Percentiles rank a stretch among this genome's conserved stretches.
These are phyloP conservation scores for Dermolepida albohirtum DNA, from an alignment of 2,888 invertebrate species.

Conservation along the genomic window DNA sequence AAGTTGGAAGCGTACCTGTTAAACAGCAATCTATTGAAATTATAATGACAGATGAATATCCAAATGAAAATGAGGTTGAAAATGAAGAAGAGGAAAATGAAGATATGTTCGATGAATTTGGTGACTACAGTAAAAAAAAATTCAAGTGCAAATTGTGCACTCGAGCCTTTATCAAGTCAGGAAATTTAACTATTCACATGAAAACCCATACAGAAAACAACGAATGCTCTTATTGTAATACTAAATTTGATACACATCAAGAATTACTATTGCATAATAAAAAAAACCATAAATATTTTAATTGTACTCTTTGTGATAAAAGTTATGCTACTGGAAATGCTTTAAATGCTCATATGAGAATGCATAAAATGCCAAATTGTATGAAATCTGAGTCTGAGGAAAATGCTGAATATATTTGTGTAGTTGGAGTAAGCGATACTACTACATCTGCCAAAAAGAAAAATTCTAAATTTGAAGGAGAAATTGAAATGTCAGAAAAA, in stretches of 20 bases:
- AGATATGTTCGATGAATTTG: constrained; percentile 21
- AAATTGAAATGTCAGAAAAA: constrained; percentile 28
- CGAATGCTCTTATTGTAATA: constrained; percentile 26
- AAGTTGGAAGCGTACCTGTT: constrained; percentile 1
- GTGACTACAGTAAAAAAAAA: constrained; percentile 11
- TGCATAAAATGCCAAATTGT: constrained; percentile 26
- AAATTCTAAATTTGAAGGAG: constrained; percentile 24
- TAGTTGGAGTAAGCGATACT: constrained; percentile 25
- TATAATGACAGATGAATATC: constrained; percentile 7
- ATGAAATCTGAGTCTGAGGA: constrained; percentile 22
- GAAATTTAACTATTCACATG: constrained; percentile 36
- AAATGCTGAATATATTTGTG: constrained; percentile 40
- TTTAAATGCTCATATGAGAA: constrained; percentile 37
- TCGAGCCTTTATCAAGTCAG: constrained; percentile 24
- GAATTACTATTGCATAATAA: constrained; percentile 32
- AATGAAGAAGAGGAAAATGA: constrained; percentile 10
- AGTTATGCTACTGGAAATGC: constrained; percentile 33
- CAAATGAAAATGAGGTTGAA: constrained; percentile 14
- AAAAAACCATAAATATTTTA: constrained; percentile 28
- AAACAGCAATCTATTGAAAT: constrained; percentile 11
- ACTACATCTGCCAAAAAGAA: constrained; percentile 4
- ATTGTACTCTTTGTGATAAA: constrained; percentile 39
- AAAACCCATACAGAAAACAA: constrained; percentile 37
- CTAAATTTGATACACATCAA: constrained; percentile 20
- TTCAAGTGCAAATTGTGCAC: constrained; percentile 29